Percentiles rank a stretch among this genome's conserved stretches.
These are phyloP conservation scores for Thamnophis sirtalis DNA, from an alignment of 2,113 vertebrate genomes.

Conservation along the genomic window DNA sequence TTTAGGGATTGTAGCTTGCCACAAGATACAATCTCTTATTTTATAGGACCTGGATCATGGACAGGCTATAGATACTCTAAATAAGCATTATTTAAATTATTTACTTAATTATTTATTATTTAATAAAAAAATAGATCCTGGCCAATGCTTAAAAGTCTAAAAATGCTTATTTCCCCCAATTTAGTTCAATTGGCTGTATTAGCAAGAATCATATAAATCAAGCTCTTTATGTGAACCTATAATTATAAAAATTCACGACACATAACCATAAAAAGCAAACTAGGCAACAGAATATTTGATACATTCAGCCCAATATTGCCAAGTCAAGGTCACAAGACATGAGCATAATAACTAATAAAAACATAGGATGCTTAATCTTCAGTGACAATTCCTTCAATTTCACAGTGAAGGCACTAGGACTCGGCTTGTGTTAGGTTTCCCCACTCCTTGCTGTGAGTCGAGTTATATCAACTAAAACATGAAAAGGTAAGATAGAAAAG, in stretches of 20 bases:
- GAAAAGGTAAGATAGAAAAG: background rate
- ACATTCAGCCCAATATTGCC: background rate
- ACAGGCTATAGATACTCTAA: background rate
- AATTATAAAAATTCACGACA: background rate
- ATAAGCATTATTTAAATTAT: background rate
- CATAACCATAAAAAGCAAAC: background rate
- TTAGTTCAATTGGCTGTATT: background rate
- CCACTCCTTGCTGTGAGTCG: background rate
- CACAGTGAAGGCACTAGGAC: background rate
- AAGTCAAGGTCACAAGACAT: background rate
- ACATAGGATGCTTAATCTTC: background rate
- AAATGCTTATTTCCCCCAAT: background rate
- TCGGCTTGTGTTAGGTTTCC: no score
- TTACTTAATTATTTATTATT: no score
- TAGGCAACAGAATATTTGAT: background rate
- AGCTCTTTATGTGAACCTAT: background rate
- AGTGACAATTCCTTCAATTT: background rate
- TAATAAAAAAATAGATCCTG: background rate
- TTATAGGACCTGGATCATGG: background rate
- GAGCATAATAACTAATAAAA: background rate
- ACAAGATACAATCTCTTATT: background rate
- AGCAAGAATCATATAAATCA: background rate
- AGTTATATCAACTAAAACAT: background rate
- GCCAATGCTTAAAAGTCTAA: background rate
- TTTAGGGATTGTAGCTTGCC: background rate